Base-by-base conservation (phyloP, 2,797 vertebrate genomes). In the Aldrovandia affinis region DNA sequence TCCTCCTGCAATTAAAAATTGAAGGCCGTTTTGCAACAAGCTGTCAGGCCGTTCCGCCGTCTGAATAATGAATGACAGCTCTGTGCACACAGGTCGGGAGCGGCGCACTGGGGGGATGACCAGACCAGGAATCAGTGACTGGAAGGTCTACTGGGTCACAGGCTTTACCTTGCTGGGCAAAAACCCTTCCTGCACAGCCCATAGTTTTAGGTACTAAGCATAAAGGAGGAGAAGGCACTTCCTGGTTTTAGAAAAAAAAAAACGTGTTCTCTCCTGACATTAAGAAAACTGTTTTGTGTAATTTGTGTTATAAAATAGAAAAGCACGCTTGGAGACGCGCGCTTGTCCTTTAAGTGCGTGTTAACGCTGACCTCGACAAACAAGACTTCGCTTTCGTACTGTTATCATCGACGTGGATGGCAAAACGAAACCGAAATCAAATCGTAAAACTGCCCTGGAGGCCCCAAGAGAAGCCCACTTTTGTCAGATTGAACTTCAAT, bases 211-310 rank as follows among this genome's bases (percentile, higher is more conserved):
- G 18, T 25, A 8, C 8, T 9, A 7, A 30, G 9, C n/a, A 30
- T n/a, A n/a, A n/a, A n/a, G n/a, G n/a, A 7, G 28, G 10, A 30
- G 61, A 30, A 28, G n/a, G 12, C 30, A 61, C 86, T 61, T 84
- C 81, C 83, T 82, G 78, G 57, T 80, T 52, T 65, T 63, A 78
- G 85, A 86, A 80, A 44, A 63, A 81, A 85, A 85, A 22, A 1
- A 81, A 82, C 55, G 14, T 86, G 84, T 87, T 88, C 78, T 84
- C 87, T 83, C 86, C 89, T 81, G 88, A 68, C 86, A 57, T 87
- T 59, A 25, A 57, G 82, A 86, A 85, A 75, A 78, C 87, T 12
- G 82, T 84, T 85, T 73, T 54, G n/a, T 4, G 1, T 30, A 70
- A 3, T 70, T 70, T 70, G 12, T 70, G 12, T 70, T 33, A 7